Base-by-base conservation (phyloP, 2,113 vertebrate genomes). In the Saguinus imperator region DNA sequence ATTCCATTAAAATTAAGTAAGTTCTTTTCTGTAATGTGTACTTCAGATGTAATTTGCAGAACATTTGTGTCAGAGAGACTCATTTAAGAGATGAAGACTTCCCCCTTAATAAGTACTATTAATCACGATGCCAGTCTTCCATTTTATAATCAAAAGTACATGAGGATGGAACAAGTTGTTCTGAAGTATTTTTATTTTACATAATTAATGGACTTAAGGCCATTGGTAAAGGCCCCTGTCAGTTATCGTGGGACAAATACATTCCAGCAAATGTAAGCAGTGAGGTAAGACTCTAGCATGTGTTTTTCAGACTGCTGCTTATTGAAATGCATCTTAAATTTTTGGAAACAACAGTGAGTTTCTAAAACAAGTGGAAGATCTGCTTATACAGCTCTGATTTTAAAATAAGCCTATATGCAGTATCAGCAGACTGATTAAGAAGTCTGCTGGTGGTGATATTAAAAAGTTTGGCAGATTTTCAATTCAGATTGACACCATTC, bases 401-500 rank as follows among this genome's bases (percentile, higher is more conserved):
- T 90, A 88, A 95, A 86, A n/a, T 61, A 82, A 87, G 87, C 48
- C 72, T 79, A 57, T 77, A 66, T n/a, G 80, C 77, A 86, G 11
- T 77, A 86, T 75, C 81, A 40, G 55, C 79, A 92, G 92, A 92
- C 96, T 97, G 87, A 98, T 98, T 98, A 97, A 95, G 94, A 96
- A 98, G 94, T 96, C 95, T 86, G 94, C 66, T 95, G 58, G 48
- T 96, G 87, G 57, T 48, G 80, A 88, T 93, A 87, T 84, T 95
- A 90, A 95, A 92, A 95, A 95, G 48, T 66, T 64, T 98, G 97
- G 97, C 98, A 97, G 72, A 86, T 91, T 97, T 98, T 98, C 97
- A 98, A 80, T 94, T 96, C 96, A 96, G 66, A 97, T 98, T 97
- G 97, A 97, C 97, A 97, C 95, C 77, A 25, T 94, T 98, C 87